phyloP scores from a whole-genome alignment of 2,888 invertebrate species.

The Cantharis nigra region DNA sequence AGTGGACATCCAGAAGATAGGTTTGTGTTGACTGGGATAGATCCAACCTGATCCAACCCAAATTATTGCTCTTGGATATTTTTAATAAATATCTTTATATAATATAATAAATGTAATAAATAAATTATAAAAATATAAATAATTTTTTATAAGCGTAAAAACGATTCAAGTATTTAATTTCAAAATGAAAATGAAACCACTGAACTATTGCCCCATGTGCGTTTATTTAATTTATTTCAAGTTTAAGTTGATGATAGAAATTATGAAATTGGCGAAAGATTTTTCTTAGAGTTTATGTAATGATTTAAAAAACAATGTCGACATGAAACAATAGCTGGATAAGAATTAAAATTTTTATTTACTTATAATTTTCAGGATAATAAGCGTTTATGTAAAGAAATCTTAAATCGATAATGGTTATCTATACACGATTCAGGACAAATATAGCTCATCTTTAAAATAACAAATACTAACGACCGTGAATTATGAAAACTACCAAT shows the following conservation, averaged over 20 bases:
- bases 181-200: background rate
- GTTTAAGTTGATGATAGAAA: background rate
- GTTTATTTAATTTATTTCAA: background rate
- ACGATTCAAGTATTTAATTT: background rate
- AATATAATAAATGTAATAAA: too few relatives aligned
- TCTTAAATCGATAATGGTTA: background rate
- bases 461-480: conserved; percentile 17
- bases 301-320: background rate
- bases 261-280: background rate
- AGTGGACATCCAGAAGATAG: too few relatives aligned
- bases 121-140: too few relatives aligned
- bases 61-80: too few relatives aligned
- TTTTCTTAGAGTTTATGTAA: background rate
- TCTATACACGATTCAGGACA: conserved; percentile 1
- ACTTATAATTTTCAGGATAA: conserved; percentile 1
- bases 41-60: too few relatives aligned
- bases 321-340: background rate
- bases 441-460: background rate
- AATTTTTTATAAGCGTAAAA: background rate
- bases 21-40: too few relatives aligned
- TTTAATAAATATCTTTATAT: too few relatives aligned
- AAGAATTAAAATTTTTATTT: background rate
- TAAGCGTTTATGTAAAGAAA: background rate
- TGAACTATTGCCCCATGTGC: background rate
- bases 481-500: conserved; percentile 27